phyloP scores from a whole-genome alignment of 2,113 vertebrate genomes.

The Nyctereutes procyonoides region DNA sequence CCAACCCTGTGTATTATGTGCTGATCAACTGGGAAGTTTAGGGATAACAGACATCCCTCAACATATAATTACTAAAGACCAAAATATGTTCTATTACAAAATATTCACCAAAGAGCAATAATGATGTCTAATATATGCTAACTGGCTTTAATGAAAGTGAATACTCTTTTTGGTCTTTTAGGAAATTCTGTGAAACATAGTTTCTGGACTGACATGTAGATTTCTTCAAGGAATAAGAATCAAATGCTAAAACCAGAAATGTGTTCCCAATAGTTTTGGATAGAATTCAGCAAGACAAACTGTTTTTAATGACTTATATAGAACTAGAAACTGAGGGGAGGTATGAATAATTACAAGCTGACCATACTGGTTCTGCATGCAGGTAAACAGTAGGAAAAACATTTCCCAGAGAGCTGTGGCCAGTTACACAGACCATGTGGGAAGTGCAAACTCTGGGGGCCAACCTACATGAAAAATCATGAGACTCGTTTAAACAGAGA shows the following conservation, averaged over 20 bases:
- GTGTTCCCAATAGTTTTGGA: neutral
- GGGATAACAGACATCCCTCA: neutral
- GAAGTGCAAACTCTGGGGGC: neutral
- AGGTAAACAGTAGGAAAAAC: neutral
- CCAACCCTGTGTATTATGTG: neutral
- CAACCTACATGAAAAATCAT: neutral
- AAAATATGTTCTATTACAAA: neutral
- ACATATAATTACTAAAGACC: neutral
- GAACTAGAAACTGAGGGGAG: neutral
- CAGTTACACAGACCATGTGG: fast-evolving
- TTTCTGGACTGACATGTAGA: neutral
- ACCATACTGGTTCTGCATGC: too few species aligned
- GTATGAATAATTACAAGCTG: neutral
- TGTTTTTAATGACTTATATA: neutral
- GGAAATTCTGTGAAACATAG: neutral
- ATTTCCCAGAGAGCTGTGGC: neutral
- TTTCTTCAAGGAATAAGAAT: neutral
- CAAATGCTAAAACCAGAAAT: neutral
- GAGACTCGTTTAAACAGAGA: neutral
- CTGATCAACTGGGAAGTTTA: neutral
- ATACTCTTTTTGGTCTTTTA: neutral
- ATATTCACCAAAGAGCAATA: slow-evolving; percentile 22
- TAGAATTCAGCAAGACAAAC: neutral
- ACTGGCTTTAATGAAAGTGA: neutral
- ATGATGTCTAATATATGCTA: neutral